phyloP scores from a whole-genome alignment of 2,888 invertebrate species.

The Epiblema foenella region DNA sequence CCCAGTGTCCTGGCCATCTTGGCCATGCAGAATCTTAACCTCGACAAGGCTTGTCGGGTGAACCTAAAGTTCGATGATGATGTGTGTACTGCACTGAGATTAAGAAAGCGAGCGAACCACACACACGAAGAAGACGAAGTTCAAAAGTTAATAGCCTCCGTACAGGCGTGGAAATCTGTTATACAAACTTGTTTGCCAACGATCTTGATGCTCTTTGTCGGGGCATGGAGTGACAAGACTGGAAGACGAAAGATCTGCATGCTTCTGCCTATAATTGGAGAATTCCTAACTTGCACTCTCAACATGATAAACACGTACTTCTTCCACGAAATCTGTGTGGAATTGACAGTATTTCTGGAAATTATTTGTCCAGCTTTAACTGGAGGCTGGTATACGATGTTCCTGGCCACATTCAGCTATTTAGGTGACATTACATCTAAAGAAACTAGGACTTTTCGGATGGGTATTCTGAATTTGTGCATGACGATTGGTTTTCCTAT shows the following conservation, averaged over 20 bases:
- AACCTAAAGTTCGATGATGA: conserved; percentile 88
- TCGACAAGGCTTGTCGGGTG: conserved; percentile 94
- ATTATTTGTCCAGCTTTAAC: conserved; percentile 81
- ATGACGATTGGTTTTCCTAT: conserved; percentile 81
- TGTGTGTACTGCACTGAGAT: conserved; percentile 89
- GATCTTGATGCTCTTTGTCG: conserved; percentile 84
- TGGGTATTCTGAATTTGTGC: conserved; percentile 82
- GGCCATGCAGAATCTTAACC: conserved; percentile 92
- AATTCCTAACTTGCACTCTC: conserved; percentile 78
- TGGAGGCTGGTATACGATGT: conserved; percentile 85
- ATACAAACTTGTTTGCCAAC: conserved; percentile 83
- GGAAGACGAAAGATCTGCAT: conserved; percentile 85
- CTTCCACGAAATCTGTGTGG: conserved; percentile 82
- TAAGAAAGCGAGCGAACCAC: conserved; percentile 88
- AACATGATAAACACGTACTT: conserved; percentile 84
- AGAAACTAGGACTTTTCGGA: conserved; percentile 84
- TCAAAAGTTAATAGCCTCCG: conserved; percentile 83
- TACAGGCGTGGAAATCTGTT: conserved; percentile 84
- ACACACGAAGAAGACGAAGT: conserved; percentile 87
- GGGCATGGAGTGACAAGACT: conserved; percentile 87
- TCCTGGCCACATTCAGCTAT: conserved; percentile 85
- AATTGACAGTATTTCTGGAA: conserved; percentile 82
- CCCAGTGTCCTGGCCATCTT: conserved; percentile 88
- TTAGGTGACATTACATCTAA: conserved; percentile 85
- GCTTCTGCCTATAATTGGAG: conserved; percentile 83